Evolutionary conservation across 2,113 vertebrate genomes (phyloP).

Genomic region (Thalassarche chlororhynchos): DNA sequence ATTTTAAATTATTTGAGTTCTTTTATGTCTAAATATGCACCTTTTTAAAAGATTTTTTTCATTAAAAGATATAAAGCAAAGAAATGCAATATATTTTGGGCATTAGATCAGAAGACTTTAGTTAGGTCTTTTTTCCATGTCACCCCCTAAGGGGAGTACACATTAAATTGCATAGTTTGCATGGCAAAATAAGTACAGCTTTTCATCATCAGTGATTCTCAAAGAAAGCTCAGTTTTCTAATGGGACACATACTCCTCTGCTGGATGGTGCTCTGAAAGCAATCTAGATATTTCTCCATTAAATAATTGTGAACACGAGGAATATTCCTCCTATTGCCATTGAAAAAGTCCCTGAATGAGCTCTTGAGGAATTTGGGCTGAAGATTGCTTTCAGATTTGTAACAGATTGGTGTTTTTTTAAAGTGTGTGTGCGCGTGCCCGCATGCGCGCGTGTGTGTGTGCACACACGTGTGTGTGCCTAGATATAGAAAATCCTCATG

Average conservation of each 20-base stretch:
- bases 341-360: neutral
- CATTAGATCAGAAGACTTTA: conserved; percentile 46
- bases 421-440: neutral
- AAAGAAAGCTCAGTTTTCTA: neutral
- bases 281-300: neutral
- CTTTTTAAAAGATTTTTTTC: neutral
- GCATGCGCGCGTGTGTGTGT: too few relatives aligned
- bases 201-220: conserved; percentile 11
- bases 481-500: neutral
- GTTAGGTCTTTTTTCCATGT: conserved; percentile 21
- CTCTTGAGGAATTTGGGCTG: neutral
- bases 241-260: neutral
- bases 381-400: neutral
- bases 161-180: neutral
- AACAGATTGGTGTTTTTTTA: neutral
- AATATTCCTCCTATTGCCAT: neutral
- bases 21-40: conserved; percentile 24
- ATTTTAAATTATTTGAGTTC: neutral
- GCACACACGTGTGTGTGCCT: neutral
- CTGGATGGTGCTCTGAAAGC: conserved; percentile 10
- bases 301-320: neutral
- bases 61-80: conserved; percentile 18
- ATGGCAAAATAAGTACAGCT: conserved; percentile 1
- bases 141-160: neutral
- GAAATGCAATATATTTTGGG: conserved; percentile 31